Evolutionary conservation across 2,888 invertebrate species (phyloP), one percentile per base, ranked within the genome.

Genomic region (Apodemia zela): DNA sequence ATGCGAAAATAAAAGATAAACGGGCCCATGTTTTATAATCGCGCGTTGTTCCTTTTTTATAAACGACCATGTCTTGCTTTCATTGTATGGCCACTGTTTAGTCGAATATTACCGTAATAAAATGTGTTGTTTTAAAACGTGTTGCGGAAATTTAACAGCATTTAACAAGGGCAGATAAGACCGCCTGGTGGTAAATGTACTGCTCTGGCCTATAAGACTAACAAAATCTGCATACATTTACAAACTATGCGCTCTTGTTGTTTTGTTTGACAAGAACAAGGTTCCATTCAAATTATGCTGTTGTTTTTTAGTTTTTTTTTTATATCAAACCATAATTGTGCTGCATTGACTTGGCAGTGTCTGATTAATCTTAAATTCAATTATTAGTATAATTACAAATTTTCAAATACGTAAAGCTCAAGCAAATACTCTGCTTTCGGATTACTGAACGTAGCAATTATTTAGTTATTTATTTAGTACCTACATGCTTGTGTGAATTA

Each of bases 1-100:
- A 68, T 51, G 66, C 70, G 69, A 73, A 75, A 74, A 71, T 67
- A 70, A 70, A 71, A 72, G 72, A 72, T 66, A 71, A 72, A 73
- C 69, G 64, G 59, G 63, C 8, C 61, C 66, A 65, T 69, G 69
- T 75, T 73, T 71, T 72, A 71, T 72, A 72, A 72, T 68, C 65
- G 66, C 29, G n/a, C 15, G 57, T 57, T 57, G 57, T 29, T 57
- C 15, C 29, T 57, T 57, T 57, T 57, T 57, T 57, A 57, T 51
- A 47, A 47, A 57, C 57, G 57, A n/a, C 15, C 57, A 15, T 51
- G 51, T 51, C 21, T 57, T 57, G 57, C 57, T 29, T 29, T 29
- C 57, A 57, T 57, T 57, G 57, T 25, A 25, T 57, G 57, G 57
- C 57, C 57, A 57, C 57, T 25, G 57, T 57, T 57, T 57, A 57